These are phyloP conservation scores for Halcyon leucocephala DNA, from an alignment of 2,797 vertebrate genomes.

Conservation along the genomic window DNA sequence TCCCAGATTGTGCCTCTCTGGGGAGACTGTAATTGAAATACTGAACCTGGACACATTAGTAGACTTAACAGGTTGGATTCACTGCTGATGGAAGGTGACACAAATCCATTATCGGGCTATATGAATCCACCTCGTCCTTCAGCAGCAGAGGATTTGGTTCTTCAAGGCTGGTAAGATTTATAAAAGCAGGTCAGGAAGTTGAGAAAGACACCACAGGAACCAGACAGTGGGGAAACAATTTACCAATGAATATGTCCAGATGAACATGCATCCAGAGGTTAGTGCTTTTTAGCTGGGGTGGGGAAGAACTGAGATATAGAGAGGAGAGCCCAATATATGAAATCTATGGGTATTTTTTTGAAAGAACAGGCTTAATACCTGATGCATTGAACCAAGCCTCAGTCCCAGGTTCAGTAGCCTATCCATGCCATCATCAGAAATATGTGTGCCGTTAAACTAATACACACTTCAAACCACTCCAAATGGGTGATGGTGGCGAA, in stretches of 20 bases:
- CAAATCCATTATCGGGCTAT: background rate
- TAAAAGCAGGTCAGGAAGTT: slow-evolving; percentile 16
- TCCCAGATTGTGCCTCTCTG: background rate
- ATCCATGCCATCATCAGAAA: background rate
- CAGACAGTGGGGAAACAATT: background rate
- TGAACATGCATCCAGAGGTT: background rate
- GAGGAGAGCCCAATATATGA: background rate
- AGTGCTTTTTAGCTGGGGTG: background rate
- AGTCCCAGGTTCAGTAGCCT: background rate
- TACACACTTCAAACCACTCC: background rate
- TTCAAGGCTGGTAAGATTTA: background rate
- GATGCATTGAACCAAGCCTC: background rate
- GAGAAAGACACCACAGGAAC: background rate
- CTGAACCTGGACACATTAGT: background rate
- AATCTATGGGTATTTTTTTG: background rate
- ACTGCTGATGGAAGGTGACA: background rate
- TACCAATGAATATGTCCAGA: background rate
- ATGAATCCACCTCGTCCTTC: background rate
- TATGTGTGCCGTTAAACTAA: background rate
- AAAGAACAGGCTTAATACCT: background rate
- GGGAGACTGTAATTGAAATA: slow-evolving; percentile 4
- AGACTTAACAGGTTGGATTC: background rate
- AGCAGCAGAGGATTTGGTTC: background rate
- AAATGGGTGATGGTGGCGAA: background rate
- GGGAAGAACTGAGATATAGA: background rate